Base-by-base conservation (phyloP, 2,797 vertebrate species). In the Serranus cabrilla region DNA sequence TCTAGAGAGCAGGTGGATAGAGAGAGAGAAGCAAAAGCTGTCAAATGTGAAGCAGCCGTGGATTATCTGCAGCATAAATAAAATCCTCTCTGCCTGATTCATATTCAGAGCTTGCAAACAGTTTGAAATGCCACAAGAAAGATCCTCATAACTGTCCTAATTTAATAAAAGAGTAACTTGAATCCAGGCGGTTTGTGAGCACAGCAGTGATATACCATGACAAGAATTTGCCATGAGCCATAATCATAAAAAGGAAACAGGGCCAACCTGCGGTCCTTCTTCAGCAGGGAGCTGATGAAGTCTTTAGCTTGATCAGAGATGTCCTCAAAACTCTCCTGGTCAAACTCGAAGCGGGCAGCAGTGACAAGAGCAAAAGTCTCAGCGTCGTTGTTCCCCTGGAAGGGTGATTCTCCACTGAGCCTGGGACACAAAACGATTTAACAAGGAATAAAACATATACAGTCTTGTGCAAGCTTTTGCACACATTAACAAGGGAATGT, bases 361-460 rank as follows among this genome's bases (percentile, higher is more conserved):
- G 96, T 97, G 74, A 97, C 88, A 1, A 95, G 93, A 55, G 90
- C 87, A 3, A 97, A 80, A 0, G 96, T 98, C 86, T 98, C 96
- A 0, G 89, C 60, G 17, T 97, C 95, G 0, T 50, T 96, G 78
- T 93, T 92, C 16, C 97, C 97, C 86, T 97, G 97, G 89, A 98
- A 98, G 0, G 97, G 97, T 0, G 95, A 97, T 74, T 96, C 96
- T n/a, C 97, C 97, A 0, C 97, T 97, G 68, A 98, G 91, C 80
- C 96, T 97, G 23, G 2, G 50, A 60, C 31, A 66, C 23, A 62
- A 20, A 71, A 60, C 23, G 72, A 20, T 3, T 5, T 1, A 20
- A 25, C 12, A 17, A 39, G 54, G 0, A 43, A 20, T 14, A 2
- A 50, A 25, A 61, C 6, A 20, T 17, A 25, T 17, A 42, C 12